Evolutionary conservation across 1,140 invertebrate species (phyloP).

Genomic region (Linepithema humile): DNA sequence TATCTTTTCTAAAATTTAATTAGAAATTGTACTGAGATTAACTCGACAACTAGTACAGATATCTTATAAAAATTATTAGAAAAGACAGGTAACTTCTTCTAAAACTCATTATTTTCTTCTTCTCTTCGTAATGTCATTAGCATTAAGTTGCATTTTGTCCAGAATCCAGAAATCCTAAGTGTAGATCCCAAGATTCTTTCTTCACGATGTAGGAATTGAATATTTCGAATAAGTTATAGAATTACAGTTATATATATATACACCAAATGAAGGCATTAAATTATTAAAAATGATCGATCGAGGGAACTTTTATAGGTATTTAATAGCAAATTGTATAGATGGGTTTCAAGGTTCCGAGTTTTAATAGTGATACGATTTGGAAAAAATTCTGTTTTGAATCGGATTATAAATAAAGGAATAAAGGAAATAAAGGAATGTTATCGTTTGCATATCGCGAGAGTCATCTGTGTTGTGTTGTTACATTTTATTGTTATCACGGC

Average conservation of each 20-base stretch:
- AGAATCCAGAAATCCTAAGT: background rate
- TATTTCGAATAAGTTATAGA: conserved; percentile 21
- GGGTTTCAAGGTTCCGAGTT: background rate
- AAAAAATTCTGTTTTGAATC: conserved; percentile 26
- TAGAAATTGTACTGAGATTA: background rate
- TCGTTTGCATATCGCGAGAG: conserved; percentile 24
- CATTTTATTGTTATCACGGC: conserved; percentile 52
- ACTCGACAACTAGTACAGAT: background rate
- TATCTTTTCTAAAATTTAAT: too few species aligned
- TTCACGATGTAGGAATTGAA: conserved; percentile 60
- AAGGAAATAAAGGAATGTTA: conserved; percentile 40
- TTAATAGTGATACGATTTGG: conserved; percentile 1
- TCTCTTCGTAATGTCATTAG: background rate
- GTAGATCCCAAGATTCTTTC: background rate
- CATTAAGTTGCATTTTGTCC: background rate
- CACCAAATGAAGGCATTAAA: background rate
- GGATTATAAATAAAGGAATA: conserved; percentile 25
- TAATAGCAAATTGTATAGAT: conserved; percentile 23
- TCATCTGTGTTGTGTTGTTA: conserved; percentile 49
- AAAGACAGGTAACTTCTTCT: background rate
- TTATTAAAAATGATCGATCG: conserved; percentile 46
- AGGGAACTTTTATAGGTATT: conserved; percentile 44
- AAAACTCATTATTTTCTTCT: background rate
- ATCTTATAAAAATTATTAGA: background rate
- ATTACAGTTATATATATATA: background rate